phyloP scores from a whole-genome alignment of 2,797 vertebrate genomes.

The Hyperoplus lanceolatus region DNA sequence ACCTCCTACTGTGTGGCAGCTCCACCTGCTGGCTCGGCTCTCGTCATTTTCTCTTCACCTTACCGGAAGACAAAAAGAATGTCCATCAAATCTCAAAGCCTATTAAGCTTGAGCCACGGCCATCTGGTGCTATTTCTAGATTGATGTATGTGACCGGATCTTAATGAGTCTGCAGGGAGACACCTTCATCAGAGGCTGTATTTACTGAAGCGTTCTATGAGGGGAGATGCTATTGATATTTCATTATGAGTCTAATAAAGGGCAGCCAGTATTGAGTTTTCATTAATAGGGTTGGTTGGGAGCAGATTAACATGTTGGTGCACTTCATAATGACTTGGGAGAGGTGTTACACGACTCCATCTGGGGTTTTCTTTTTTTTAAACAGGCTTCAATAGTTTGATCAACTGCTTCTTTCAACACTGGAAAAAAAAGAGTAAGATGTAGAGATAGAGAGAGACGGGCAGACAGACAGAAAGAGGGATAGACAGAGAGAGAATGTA shows the following conservation, averaged over 20 bases:
- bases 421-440: slow-evolving; percentile 36
- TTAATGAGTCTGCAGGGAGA: slow-evolving; percentile 70
- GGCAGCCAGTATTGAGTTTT: slow-evolving; percentile 80
- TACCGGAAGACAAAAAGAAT: slow-evolving; percentile 33
- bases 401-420: slow-evolving; percentile 51
- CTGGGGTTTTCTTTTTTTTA: slow-evolving; percentile 49
- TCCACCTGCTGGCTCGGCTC: slow-evolving; percentile 74
- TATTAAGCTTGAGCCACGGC: slow-evolving; percentile 53
- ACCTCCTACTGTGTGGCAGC: slow-evolving; percentile 67
- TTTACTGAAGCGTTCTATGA: slow-evolving; percentile 74
- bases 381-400: slow-evolving; percentile 55
- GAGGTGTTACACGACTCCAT: slow-evolving; percentile 62
- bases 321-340: slow-evolving; percentile 74
- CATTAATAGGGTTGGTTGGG: slow-evolving; percentile 80
- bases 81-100: slow-evolving; percentile 49
- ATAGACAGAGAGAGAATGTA: slow-evolving; percentile 37
- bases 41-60: slow-evolving; percentile 52
- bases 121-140: slow-evolving; percentile 66
- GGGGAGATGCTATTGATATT: slow-evolving; percentile 82
- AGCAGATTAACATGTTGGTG: slow-evolving; percentile 78
- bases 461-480: slow-evolving; percentile 29
- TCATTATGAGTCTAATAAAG: slow-evolving; percentile 85
- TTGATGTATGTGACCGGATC: slow-evolving; percentile 63
- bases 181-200: slow-evolving; percentile 57
- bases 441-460: slow-evolving; percentile 40